phyloP scores from a whole-genome alignment of 2,888 invertebrate species.

The Xestia sexstrigata region DNA sequence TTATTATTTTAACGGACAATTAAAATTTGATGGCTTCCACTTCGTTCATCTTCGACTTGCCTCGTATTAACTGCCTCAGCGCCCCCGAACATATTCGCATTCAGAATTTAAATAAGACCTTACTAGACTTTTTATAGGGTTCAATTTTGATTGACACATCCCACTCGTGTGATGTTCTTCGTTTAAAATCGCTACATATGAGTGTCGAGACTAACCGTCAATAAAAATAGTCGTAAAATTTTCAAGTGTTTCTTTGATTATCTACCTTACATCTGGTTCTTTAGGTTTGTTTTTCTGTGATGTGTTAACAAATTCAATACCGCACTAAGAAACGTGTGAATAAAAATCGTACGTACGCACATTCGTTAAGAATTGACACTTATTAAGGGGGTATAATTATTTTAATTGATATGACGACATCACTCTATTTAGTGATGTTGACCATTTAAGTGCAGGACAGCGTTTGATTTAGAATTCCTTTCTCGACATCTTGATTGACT shows the following conservation, averaged over 20 bases:
- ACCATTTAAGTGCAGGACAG: conserved; percentile 80
- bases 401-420: conserved; percentile 91
- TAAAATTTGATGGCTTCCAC: conserved; percentile 90
- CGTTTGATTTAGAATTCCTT: conserved; percentile 86
- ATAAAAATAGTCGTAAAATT: conserved; percentile 90
- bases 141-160: conserved; percentile 68
- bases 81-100: conserved; percentile 59
- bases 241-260: conserved; percentile 70
- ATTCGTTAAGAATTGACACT: conserved; percentile 91
- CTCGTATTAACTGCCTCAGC: conserved; percentile 74
- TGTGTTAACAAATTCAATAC: conserved; percentile 71
- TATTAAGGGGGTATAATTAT: conserved; percentile 90
- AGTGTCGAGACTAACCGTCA: conserved; percentile 89
- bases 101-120: conserved; percentile 66
- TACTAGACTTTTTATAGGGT: conserved; percentile 70
- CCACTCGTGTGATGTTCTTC: conserved; percentile 79
- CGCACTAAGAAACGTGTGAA: conserved; percentile 86
- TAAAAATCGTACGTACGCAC: conserved; percentile 90
- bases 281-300: conserved; percentile 46
- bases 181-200: conserved; percentile 81
- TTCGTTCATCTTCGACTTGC: conserved; percentile 87
- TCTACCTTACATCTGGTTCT: conserved; percentile 55
- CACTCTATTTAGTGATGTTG: conserved; percentile 85
- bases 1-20: conserved; percentile 90
- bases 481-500: conserved; percentile 71